Base-by-base conservation (phyloP, 2,797 vertebrate species). In the Apogon hyalosoma region DNA sequence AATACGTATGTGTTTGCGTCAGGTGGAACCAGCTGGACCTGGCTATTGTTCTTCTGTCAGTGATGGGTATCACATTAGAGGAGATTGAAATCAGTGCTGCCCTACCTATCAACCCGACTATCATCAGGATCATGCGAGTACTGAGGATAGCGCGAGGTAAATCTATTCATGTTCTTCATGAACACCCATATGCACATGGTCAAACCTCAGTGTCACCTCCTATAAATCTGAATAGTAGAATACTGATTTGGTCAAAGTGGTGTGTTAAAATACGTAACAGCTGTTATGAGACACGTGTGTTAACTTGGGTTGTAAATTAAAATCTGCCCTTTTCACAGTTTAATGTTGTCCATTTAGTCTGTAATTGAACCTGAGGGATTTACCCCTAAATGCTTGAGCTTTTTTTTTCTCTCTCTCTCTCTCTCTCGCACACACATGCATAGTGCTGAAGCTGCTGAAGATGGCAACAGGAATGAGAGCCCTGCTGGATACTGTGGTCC, bases 21-120 rank as follows among this genome's bases (percentile, higher is more conserved):
- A 98, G 97, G 91, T 98, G 97, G 97, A 98, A 98, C 92, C 97
- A 98, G 87, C 88, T 99, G 85, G 97, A 99, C 83, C 88, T 99
- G 90, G 97, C 96, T 84, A 99, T 99, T 16, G 97, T 99, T 77
- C 90, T 98, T 61, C 93, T 99, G 58, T 99, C 97, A 0, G 93
- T 98, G 79, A 98, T 99, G 97, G 97, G 97, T 73, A 99, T 99
- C 90, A 98, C 92, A 0, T 51, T 99, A 91, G 97, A 99, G 88
- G 97, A 99, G 91, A 98, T 98, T 2, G 96, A 99, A 91, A 97
- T 98, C 87, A 99, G 96, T 0, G 93, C 97, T 0, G 97, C 97
- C 2, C 94, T 98, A 67, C 97, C 97, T 80, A 98, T 98, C 92
- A 99, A 98, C 87, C 97, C 97, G 62, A 99, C 97, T 33, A 99